A percentile compares a stretch with the other conserved stretches of the same genome.
Evolutionary conservation across 2,888 invertebrate species (phyloP).

Genomic region (Nipponacmea schrenckii): DNA sequence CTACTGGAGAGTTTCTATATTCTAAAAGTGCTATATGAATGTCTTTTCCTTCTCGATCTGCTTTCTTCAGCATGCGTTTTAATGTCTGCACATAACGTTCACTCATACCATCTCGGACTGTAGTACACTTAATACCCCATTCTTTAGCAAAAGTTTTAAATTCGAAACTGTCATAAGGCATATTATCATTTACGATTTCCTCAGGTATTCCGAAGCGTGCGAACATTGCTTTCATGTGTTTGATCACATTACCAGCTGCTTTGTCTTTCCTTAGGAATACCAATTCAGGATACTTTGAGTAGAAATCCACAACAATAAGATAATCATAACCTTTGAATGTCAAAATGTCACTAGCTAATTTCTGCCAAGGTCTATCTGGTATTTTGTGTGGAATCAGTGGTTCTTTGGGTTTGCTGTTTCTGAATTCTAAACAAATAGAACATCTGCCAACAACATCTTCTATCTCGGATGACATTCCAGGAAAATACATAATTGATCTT

Average conservation of each 20-base stretch:
- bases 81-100: conserved; percentile 15
- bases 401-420: conserved; percentile 31
- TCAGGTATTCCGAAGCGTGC: conserved; percentile 34
- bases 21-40: conserved; percentile 19
- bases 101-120: conserved; percentile 12
- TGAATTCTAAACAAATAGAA: conserved; percentile 22
- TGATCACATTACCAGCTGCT: conserved; percentile 23
- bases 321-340: conserved; percentile 25
- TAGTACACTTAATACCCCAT: conserved; percentile 16
- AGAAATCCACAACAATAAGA: conserved; percentile 32
- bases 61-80: conserved; percentile 20
- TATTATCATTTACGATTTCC: conserved; percentile 18
- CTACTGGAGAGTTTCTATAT: conserved; percentile 10
- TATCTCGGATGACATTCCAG: background rate
- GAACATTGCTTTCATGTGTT: conserved; percentile 27
- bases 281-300: conserved; percentile 28
- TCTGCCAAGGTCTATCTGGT: conserved; percentile 32
- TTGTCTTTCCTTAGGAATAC: conserved; percentile 24
- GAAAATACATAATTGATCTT: background rate
- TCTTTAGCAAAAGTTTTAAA: conserved; percentile 12
- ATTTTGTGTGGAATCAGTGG: conserved; percentile 25
- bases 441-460: conserved; percentile 20
- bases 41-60: conserved; percentile 17
- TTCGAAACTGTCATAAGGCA: conserved; percentile 14
- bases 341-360: conserved; percentile 31